phyloP scores from a whole-genome alignment of 2,888 invertebrate genomes.

The Morpho helenor region DNA sequence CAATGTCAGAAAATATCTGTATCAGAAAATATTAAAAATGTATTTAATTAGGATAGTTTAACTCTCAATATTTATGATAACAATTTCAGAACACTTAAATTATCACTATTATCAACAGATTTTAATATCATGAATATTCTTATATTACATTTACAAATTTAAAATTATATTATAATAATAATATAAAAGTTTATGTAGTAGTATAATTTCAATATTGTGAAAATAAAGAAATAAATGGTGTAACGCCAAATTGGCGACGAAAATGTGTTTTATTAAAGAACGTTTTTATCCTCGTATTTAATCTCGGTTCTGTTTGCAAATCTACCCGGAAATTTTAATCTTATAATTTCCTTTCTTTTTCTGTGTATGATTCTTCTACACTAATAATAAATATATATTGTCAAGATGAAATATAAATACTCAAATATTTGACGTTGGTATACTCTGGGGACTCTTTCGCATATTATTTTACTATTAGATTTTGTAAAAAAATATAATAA shows the following conservation, averaged over 20 bases:
- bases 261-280: conserved; percentile 28
- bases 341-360: too few species aligned
- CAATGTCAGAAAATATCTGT: not conserved
- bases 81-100: conserved; percentile 15
- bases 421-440: too few species aligned
- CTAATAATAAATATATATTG: too few species aligned
- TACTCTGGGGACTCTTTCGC: too few species aligned
- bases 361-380: too few species aligned
- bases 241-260: conserved; percentile 49
- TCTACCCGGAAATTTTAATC: too few species aligned
- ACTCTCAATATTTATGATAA: conserved; percentile 2
- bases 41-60: not conserved
- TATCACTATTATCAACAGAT: conserved; percentile 11
- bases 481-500: too few species aligned
- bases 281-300: too few species aligned
- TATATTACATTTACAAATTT: not conserved
- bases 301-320: too few species aligned
- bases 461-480: too few species aligned
- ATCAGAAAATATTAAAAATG: not conserved
- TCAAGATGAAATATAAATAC: too few species aligned
- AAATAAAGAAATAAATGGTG: conserved; percentile 58
- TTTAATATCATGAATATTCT: conserved; percentile 12
- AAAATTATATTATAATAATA: not conserved
- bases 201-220: conserved; percentile 54
- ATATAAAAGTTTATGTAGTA: conserved; percentile 39